phyloP scores from a whole-genome alignment of 1,140 invertebrate genomes.

The Papilio helenus region DNA sequence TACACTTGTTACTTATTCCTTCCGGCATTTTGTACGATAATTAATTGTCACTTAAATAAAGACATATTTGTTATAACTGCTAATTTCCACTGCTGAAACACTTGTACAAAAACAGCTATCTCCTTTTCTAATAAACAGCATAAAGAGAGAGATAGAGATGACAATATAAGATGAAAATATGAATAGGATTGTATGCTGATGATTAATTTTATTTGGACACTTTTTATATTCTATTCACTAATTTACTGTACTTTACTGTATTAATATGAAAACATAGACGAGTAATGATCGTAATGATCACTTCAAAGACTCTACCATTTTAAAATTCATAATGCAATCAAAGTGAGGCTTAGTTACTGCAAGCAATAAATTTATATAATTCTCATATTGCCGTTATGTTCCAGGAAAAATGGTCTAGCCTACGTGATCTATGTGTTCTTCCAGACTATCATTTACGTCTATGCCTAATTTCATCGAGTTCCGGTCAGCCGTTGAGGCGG shows the following conservation, averaged over 20 bases:
- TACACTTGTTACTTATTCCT: slow-evolving; percentile 54
- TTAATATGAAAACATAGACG: not conserved
- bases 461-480: too few relatives aligned
- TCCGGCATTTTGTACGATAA: slow-evolving; percentile 21
- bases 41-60: slow-evolving; percentile 9
- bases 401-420: too few relatives aligned
- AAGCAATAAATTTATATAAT: too few relatives aligned
- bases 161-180: not conserved
- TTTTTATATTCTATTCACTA: not conserved
- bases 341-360: too few relatives aligned
- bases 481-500: too few relatives aligned
- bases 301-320: not conserved
- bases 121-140: too few relatives aligned
- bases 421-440: too few relatives aligned
- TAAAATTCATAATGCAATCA: too few relatives aligned
- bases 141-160: too few relatives aligned
- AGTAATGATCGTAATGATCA: not conserved
- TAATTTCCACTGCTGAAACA: not conserved
- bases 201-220: not conserved
- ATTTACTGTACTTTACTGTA: not conserved
- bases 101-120: too few relatives aligned
- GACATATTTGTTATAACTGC: slow-evolving; percentile 10
- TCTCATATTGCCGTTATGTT: too few relatives aligned
- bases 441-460: too few relatives aligned
- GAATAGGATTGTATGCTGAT: not conserved